Conservation (phyloP, 1,140 invertebrate species). For the Drosophila biarmipes region DNA sequence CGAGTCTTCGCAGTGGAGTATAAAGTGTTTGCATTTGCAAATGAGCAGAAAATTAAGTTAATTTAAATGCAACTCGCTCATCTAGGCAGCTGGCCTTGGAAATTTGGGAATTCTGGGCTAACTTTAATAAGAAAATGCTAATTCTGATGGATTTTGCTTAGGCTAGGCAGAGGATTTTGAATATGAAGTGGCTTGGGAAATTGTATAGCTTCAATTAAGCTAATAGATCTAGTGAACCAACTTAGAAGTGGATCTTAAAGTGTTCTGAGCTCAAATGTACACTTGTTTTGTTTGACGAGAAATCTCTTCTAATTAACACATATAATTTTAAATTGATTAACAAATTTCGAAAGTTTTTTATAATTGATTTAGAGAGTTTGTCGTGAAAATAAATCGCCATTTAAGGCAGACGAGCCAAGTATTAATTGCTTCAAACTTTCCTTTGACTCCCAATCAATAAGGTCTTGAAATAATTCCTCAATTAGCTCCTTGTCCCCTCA, state of each 20-base stretch:
- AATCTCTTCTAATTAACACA: too few relatives aligned
- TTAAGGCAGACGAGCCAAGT: neutral
- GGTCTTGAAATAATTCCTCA: constrained; percentile 10
- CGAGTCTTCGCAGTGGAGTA: constrained; percentile 4
- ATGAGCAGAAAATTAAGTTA: constrained; percentile 69
- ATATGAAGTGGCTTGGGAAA: neutral
- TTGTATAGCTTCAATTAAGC: too few relatives aligned
- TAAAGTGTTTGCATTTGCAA: constrained; percentile 48
- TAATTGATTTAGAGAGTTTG: neutral
- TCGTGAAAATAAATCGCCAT: too few relatives aligned
- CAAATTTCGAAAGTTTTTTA: neutral
- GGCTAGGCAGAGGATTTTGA: neutral
- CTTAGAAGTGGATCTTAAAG: too few relatives aligned
- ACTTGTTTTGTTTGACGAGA: too few relatives aligned
- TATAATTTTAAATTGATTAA: too few relatives aligned
- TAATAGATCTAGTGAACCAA: too few relatives aligned
- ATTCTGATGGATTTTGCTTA: neutral
- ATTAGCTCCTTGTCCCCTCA: constrained; percentile 21
- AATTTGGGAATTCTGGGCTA: constrained; percentile 10
- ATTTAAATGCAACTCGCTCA: constrained; percentile 63
- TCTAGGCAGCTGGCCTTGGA: constrained; percentile 13
- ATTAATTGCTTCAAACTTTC: constrained; percentile 20
- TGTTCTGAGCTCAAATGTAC: too few relatives aligned
- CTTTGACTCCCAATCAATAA: constrained; percentile 27
- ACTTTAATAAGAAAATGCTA: constrained; percentile 6